Evolutionary conservation across 2,797 vertebrate genomes (phyloP), one percentile per base, ranked within the genome.

Genomic region (Arctocebus calabarensis): DNA sequence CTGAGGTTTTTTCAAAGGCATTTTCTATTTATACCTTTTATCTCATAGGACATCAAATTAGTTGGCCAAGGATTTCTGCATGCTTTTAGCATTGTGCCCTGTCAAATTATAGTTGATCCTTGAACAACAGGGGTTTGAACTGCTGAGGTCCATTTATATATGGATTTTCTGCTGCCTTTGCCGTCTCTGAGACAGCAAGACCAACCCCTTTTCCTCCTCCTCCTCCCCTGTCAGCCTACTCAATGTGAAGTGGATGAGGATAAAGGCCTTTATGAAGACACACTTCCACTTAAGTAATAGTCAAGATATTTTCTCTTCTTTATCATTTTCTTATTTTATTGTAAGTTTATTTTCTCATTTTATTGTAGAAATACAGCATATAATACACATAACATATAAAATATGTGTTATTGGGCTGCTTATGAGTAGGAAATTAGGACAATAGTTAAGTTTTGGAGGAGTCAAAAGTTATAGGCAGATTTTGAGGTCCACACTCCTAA

Each of bases 1-100:
- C 3, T 68, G 40, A 92, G 22, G 43, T 77, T 79, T 87, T 90
- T 87, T 90, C 87, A 57, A 75, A 75, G 87, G 29, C 37, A 83
- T 75, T 64, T 64, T 64, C 62, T 64, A 64, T 87, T 86, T 17
- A 34, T 62, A 57, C 45, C 75, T 43, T 9, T 82, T 25, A 77
- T 77, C 43, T 93, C 77, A 37, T 52, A n/a, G 1, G 32, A 71
- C 59, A 62, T 83, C 29, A 55, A 43, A 82, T 52, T 82, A 52
- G 1, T 27, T 77, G 34, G 83, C 29, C 25, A 55, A 82, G 10
- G 25, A 45, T 77, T 77, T 87, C 77, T 37, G 37, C 20, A n/a
- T 37, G 34, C 2, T 43, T 4, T 87, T 43, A 45, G 68, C 68
- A 40, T 68, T 55, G 59, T 82, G 68, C 8, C 82, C 83, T 64